phyloP scores from a whole-genome alignment of 2,797 vertebrate genomes.

The Cephalopachus bancanus region DNA sequence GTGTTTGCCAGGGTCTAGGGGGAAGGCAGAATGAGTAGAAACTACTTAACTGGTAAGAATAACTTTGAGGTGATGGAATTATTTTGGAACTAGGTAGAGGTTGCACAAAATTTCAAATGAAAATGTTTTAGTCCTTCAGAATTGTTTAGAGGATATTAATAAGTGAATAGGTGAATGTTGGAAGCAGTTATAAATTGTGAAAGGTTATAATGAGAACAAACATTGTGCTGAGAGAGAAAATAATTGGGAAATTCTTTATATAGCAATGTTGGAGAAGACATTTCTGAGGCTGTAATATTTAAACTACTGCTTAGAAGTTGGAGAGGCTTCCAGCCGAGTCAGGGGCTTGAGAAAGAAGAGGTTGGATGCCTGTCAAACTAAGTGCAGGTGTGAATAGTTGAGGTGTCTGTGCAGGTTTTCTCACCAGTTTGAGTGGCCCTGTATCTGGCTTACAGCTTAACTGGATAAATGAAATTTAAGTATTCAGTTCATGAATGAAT shows the following conservation, averaged over 20 bases:
- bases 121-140: background rate
- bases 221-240: background rate
- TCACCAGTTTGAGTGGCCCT: background rate
- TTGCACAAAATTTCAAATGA: background rate
- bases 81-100: background rate
- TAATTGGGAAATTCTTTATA: background rate
- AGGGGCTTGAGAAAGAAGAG: background rate
- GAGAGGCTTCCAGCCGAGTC: background rate
- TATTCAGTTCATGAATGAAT: constrained; percentile 16
- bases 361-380: background rate
- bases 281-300: background rate
- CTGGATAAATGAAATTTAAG: background rate
- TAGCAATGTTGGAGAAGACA: background rate
- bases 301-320: background rate
- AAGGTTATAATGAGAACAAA: background rate
- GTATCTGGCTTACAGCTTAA: background rate
- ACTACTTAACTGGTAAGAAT: background rate
- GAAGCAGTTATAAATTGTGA: background rate
- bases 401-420: background rate
- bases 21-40: background rate
- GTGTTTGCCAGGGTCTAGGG: too few relatives aligned
- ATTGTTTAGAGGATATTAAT: background rate
- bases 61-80: background rate
- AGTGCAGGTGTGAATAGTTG: background rate
- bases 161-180: background rate